Evolutionary conservation across 2,797 vertebrate species (phyloP), one percentile per base, ranked within the genome.

Genomic region (Echeneis naucrates): DNA sequence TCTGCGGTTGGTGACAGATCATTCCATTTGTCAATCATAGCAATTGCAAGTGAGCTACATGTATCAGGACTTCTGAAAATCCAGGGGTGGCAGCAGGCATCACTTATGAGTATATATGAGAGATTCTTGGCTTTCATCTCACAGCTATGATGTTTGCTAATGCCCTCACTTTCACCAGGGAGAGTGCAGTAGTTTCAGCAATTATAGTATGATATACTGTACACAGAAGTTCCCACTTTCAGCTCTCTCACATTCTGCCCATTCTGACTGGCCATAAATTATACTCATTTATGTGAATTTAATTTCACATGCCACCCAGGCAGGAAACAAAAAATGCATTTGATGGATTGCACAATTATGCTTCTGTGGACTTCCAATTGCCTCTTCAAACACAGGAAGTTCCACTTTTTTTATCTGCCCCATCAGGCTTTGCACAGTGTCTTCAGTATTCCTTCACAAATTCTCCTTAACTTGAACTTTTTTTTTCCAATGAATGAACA

Each of bases 221-320:
- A 55, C 67, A 72, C 40, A 69, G 61, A 71, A 58, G 55, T 53
- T 26, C 59, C 27, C 27, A 40, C 32, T 62, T 77, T 72, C 27
- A 37, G 59, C 9, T 6, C 37, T 59, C 47, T 54, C 51, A 40
- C 52, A 55, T 53, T 84, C 52, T 72, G 14, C 37, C 52, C 38
- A 42, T 68, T 83, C 35, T 53, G 45, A 56, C 48, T 40, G 24
- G 24, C 32, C 70, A 53, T 82, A 77, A 77, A 81, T 75, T 69
- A 79, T 68, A 40, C 64, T 77, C 67, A 74, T 85, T 79, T 79
- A 80, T 79, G 72, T 83, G 68, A 58, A 61, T 85, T 86, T 82
- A 83, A 80, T 84, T 84, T 82, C 51, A 56, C 57, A 79, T 80
- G 69, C 47, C 30, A 75, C 37, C 59, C 47, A 81, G 51, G 53